Evolutionary conservation across 2,797 vertebrate species (phyloP).

Genomic region (Molossus molossus): DNA sequence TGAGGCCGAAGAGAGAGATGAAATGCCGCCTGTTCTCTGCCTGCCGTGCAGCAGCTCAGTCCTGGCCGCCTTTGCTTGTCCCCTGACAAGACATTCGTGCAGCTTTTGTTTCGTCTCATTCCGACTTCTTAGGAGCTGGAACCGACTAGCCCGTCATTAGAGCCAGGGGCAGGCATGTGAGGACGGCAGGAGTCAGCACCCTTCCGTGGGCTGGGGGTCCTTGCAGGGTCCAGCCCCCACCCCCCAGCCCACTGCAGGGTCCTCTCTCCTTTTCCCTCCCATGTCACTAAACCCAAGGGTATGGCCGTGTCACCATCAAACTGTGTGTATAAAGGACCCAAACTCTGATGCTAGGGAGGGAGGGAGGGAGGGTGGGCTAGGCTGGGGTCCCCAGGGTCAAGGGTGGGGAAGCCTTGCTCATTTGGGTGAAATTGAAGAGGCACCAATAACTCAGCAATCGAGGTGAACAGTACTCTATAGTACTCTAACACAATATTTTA

Average conservation of each 20-base stretch:
- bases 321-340: background rate
- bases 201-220: background rate
- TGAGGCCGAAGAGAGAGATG: background rate
- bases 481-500: background rate
- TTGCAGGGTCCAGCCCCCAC: background rate
- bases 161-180: background rate
- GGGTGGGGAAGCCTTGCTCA: too few species aligned
- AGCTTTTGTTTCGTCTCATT: background rate
- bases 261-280: background rate
- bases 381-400: background rate
- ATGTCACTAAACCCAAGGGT: background rate
- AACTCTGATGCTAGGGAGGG: background rate
- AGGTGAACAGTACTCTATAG: background rate
- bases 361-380: background rate
- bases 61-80: fast-evolving
- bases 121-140: background rate
- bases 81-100: fast-evolving
- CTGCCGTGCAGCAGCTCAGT: fast-evolving
- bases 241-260: too few species aligned
- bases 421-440: background rate
- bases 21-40: background rate
- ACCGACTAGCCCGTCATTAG: too few species aligned
- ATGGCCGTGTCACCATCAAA: background rate
- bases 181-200: background rate
- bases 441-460: too few species aligned